phyloP scores from a whole-genome alignment of 2,888 invertebrate species.

The Tinea semifulvella region DNA sequence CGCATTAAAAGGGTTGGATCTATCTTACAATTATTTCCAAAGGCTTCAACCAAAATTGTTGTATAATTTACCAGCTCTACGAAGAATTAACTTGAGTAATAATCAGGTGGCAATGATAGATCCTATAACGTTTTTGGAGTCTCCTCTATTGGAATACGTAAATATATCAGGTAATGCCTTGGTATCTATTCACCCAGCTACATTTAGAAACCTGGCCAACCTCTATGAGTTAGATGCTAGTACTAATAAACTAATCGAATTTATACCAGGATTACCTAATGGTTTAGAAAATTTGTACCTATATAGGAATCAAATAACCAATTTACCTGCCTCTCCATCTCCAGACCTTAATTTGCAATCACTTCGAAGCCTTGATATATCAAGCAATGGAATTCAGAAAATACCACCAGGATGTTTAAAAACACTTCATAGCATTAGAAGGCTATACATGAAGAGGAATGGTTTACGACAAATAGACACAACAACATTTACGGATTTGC shows the following conservation, averaged over 20 bases:
- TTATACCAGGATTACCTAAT: constrained; percentile 80
- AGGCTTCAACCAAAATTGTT: constrained; percentile 76
- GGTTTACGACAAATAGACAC: constrained; percentile 75
- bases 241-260: constrained; percentile 74
- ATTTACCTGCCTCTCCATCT: constrained; percentile 70
- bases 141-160: constrained; percentile 77
- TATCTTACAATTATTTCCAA: constrained; percentile 78
- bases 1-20: constrained; percentile 82
- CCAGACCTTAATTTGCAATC: constrained; percentile 77
- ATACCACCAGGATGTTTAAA: constrained; percentile 72
- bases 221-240: constrained; percentile 83
- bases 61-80: constrained; percentile 76
- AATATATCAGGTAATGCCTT: constrained; percentile 83
- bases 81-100: constrained; percentile 79
- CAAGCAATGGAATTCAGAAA: constrained; percentile 77
- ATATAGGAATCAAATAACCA: constrained; percentile 74
- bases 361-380: constrained; percentile 77
- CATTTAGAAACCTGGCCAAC: constrained; percentile 77
- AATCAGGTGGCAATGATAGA: constrained; percentile 77
- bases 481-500: constrained; percentile 74
- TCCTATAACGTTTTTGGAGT: constrained; percentile 76
- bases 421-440: constrained; percentile 71
- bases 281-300: constrained; percentile 80
- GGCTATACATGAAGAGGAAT: constrained; percentile 78
- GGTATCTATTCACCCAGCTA: constrained; percentile 75